Percentiles rank a stretch among this genome's conserved stretches.
These are phyloP conservation scores for Melanotaenia nigrans DNA, from an alignment of 2,797 vertebrate genomes.

Conservation along the genomic window DNA sequence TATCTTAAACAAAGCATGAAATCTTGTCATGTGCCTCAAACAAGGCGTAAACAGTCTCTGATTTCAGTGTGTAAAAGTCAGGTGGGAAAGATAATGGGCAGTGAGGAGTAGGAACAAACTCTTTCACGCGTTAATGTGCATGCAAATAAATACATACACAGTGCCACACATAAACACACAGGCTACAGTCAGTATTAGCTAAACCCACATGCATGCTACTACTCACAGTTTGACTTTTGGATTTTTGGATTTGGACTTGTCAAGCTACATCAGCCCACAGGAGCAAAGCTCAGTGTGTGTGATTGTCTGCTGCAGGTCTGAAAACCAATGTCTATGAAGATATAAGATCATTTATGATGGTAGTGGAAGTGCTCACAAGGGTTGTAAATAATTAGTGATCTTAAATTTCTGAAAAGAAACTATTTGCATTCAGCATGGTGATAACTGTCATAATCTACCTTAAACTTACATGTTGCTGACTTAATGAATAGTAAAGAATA, in stretches of 20 bases:
- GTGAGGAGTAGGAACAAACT: constrained; percentile 59
- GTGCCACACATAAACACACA: constrained; percentile 1
- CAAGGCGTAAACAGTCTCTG: constrained; percentile 43
- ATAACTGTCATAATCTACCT: too few relatives aligned
- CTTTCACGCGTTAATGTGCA: constrained; percentile 37
- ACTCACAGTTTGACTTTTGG: neutral
- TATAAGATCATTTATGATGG: neutral
- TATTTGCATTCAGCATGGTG: neutral
- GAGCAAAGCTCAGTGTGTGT: neutral
- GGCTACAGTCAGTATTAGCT: neutral
- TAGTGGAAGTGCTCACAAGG: neutral
- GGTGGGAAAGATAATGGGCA: constrained; percentile 31
- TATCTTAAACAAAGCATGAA: constrained; percentile 41
- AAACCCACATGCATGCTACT: constrained; percentile 4
- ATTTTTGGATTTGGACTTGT: neutral
- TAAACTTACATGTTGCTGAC: neutral
- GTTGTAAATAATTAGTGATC: neutral
- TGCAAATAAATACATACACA: constrained; percentile 56
- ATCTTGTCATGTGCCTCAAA: constrained; percentile 54
- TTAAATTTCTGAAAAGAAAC: neutral
- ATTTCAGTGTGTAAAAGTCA: constrained; percentile 80
- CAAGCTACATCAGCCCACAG: neutral
- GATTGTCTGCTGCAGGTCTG: neutral
- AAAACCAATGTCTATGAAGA: neutral
- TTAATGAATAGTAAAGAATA: neutral